Evolutionary conservation across 2,888 invertebrate genomes (phyloP).

Genomic region (Rotaria sp.): DNA sequence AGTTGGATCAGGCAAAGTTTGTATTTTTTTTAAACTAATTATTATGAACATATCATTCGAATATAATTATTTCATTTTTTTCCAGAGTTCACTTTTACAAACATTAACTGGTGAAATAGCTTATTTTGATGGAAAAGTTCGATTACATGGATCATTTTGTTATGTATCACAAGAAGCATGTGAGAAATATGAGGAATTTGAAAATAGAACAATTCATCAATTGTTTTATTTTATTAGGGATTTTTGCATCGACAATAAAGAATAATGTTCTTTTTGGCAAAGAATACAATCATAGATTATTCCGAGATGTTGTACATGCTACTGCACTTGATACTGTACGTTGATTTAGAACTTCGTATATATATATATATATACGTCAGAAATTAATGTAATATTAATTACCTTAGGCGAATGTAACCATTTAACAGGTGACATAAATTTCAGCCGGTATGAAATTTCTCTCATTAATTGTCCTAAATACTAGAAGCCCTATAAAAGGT

Average conservation of each 20-base stretch:
- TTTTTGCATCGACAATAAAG: slow-evolving; percentile 67
- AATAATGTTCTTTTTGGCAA: slow-evolving; percentile 86
- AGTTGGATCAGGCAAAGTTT: slow-evolving; percentile 43
- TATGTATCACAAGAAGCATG: slow-evolving; percentile 73
- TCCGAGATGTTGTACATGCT: slow-evolving; percentile 61
- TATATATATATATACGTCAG: no score
- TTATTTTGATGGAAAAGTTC: slow-evolving; percentile 59
- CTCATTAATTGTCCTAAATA: no score
- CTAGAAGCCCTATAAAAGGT: no score
- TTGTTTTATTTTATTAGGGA: slow-evolving; percentile 58
- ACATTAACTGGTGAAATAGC: slow-evolving; percentile 68
- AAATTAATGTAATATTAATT: no score
- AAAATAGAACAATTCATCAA: no score
- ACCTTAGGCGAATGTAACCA: no score
- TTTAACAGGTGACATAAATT: no score
- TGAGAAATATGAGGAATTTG: no score
- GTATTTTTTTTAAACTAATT: no score
- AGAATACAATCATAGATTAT: slow-evolving; percentile 60
- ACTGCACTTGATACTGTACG: slow-evolving; percentile 58
- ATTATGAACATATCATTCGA: no score
- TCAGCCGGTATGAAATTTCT: no score
- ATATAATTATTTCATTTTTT: background rate
- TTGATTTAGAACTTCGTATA: background rate
- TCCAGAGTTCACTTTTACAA: slow-evolving; percentile 54
- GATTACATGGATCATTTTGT: slow-evolving; percentile 61